Evolutionary conservation across 2,888 invertebrate genomes (phyloP).

Genomic region (Pseudococcus jackbeardsleyi): DNA sequence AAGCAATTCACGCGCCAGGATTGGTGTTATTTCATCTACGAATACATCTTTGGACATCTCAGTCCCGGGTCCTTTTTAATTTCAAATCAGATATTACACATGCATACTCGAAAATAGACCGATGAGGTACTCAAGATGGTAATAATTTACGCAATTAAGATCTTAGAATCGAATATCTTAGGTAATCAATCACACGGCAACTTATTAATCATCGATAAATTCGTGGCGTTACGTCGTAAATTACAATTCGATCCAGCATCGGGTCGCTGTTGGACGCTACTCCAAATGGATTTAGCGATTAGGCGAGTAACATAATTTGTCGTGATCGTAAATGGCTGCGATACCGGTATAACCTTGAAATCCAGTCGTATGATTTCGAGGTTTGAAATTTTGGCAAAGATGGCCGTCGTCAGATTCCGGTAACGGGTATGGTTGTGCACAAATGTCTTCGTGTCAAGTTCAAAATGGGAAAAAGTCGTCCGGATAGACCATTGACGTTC

Average conservation of each 20-base stretch:
- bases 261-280: background rate
- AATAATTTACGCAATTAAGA: constrained; percentile 30
- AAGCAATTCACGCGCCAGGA: background rate
- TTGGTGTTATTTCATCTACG: background rate
- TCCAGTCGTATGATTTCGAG: background rate
- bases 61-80: background rate
- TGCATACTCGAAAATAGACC: background rate
- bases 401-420: background rate
- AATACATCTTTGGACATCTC: background rate
- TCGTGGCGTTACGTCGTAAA: constrained; percentile 14
- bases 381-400: constrained; percentile 20
- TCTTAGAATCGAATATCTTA: background rate
- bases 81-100: background rate
- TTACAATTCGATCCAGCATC: background rate
- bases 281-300: constrained; percentile 40
- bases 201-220: constrained; percentile 9
- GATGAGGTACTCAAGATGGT: background rate
- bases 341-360: background rate
- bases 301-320: constrained; percentile 3
- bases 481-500: background rate
- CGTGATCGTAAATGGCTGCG: background rate
- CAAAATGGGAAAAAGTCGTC: background rate
- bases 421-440: background rate
- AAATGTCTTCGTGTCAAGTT: background rate
- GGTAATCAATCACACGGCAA: constrained; percentile 5